A percentile compares a stretch with the other conserved stretches of the same genome.
phyloP scores from a whole-genome alignment of 2,797 vertebrate genomes.

The Chelonia mydas region DNA sequence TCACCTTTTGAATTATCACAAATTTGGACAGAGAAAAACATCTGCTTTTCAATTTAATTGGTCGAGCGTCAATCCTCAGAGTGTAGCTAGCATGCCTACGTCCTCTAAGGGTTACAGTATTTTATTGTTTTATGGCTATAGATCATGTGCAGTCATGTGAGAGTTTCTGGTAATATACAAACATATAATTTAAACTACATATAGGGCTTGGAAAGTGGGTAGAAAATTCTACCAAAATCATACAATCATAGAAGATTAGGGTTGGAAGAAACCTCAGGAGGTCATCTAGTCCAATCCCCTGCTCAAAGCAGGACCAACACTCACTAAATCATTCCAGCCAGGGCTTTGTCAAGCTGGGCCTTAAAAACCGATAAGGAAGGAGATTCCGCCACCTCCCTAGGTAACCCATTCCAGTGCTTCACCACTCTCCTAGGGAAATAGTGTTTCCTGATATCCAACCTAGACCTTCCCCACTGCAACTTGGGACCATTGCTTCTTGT shows the following conservation, averaged over 20 bases:
- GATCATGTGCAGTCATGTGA: neutral
- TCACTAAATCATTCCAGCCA: no score
- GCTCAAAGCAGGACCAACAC: no score
- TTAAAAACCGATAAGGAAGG: no score
- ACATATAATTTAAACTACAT: neutral
- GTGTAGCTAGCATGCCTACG: neutral
- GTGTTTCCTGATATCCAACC: no score
- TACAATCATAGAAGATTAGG: neutral
- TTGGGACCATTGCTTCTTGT: no score
- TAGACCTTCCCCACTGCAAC: no score
- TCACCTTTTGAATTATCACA: constrained; percentile 23
- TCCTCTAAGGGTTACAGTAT: neutral
- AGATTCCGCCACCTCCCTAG: no score
- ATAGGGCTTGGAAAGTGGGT: neutral
- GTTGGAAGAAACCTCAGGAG: no score
- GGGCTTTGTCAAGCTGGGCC: no score
- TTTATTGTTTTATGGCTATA: neutral
- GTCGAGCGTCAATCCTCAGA: neutral
- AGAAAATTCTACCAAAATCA: neutral
- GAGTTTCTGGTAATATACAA: neutral
- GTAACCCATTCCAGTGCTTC: no score
- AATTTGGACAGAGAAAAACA: constrained; percentile 38
- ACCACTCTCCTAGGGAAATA: no score
- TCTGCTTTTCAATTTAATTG: constrained; percentile 1
- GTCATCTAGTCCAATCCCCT: no score